Evolutionary conservation across 2,797 vertebrate genomes (phyloP).

Genomic region (Pangasius sanitwongsei): DNA sequence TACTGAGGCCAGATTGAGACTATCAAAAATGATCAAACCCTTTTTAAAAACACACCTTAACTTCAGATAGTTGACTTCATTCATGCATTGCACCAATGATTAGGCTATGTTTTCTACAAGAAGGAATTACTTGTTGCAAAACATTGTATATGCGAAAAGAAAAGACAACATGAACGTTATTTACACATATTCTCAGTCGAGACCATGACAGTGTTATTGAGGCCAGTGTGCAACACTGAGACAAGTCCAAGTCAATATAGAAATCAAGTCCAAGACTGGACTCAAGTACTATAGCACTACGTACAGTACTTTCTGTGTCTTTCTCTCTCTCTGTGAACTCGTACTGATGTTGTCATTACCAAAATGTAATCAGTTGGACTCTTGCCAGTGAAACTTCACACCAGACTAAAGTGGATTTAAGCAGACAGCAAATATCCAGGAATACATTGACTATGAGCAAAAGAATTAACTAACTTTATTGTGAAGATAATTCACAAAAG

Average conservation of each 20-base stretch:
- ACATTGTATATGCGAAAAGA: not conserved
- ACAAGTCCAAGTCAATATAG: not conserved
- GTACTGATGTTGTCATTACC: not conserved
- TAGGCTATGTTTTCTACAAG: not conserved
- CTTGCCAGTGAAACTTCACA: not conserved
- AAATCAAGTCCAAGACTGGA: not conserved
- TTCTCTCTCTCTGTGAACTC: not conserved
- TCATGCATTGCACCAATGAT: not conserved
- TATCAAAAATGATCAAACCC: not conserved
- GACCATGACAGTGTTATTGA: not conserved
- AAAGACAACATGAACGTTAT: not conserved
- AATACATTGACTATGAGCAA: constrained; percentile 4
- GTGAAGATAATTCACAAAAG: not conserved
- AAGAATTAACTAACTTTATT: not conserved
- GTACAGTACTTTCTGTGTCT: not conserved
- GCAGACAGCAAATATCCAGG: not conserved
- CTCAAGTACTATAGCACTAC: not conserved
- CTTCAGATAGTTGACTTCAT: not conserved
- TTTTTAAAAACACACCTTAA: not conserved
- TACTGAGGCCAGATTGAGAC: not conserved
- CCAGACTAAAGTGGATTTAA: not conserved
- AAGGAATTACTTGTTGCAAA: not conserved
- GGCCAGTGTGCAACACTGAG: not conserved
- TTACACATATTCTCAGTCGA: not conserved
- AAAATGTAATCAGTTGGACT: not conserved